Evolutionary conservation across 2,113 vertebrate genomes (phyloP), one percentile per base, ranked within the genome.

Genomic region (Lathamus discolor): DNA sequence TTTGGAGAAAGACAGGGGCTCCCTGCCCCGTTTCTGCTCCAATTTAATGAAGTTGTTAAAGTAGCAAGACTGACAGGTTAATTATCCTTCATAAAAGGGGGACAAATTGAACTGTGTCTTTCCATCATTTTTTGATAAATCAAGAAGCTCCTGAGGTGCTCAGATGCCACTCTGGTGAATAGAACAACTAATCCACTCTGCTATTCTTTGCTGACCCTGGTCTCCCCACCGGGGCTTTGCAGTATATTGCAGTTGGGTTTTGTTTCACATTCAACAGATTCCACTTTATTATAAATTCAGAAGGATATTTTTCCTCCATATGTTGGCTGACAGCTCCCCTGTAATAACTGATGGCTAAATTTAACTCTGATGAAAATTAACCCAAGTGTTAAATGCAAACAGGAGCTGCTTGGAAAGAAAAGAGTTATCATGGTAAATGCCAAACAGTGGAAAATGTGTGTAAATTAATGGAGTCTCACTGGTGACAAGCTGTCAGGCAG

Each of bases 41-140:
- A 97, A 98, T 99, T 98, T 99, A 99, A 99, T 99, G 98, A 99
- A 99, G 99, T 98, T 99, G 99, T 99, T 98, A 98, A 98, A 98
- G 98, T 98, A 97, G 97, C 97, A 97, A 98, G 99, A 99, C 98
- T 99, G 99, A 99, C 99, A 99, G 99, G 98, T 99, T 99, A 99
- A 99, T 99, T 99, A 99, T 99, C 99, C 99, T 99, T 99, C 99
- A 99, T 99, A 98, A 99, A 99, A 99, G 98, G 98, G 98, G 98
- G 98, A 99, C 99, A 99, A 99, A 99, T 99, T 99, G 99, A 99
- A 98, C 98, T 99, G 98, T 99, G 99, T 99, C 98, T 99, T 98
- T 99, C 98, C 98, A 99, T 99, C 98, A 99, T 98, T 98, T 99
- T 98, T 98, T 98, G 98, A 99, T 98, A 98, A 97, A 98, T 98